Evolutionary conservation across 2,113 vertebrate genomes (phyloP).

Genomic region (Copsychus sechellarum): DNA sequence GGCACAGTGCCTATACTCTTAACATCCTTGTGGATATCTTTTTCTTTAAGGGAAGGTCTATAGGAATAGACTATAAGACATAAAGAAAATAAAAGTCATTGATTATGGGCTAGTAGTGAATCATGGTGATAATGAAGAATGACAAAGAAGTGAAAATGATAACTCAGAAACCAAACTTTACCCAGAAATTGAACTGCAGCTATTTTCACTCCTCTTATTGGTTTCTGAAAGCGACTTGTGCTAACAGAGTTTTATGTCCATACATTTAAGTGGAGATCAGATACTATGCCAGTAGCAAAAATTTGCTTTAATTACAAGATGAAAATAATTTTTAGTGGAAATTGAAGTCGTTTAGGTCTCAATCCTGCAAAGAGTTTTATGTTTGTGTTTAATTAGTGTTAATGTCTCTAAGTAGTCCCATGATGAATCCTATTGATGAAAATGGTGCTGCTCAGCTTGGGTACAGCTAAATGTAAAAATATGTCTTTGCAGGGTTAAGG

Average conservation of each 20-base stretch:
- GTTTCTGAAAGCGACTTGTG: neutral
- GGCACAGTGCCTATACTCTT: neutral
- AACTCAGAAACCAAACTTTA: neutral
- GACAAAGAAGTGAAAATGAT: neutral
- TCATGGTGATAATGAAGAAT: neutral
- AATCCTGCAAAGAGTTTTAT: constrained; percentile 35
- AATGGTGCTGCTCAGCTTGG: neutral
- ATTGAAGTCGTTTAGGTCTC: constrained; percentile 4
- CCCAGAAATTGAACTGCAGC: neutral
- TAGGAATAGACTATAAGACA: neutral
- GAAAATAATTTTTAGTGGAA: constrained; percentile 49
- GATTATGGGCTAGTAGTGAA: too few relatives aligned
- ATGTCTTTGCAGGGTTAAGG: neutral
- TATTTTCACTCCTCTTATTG: neutral
- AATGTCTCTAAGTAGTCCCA: constrained; percentile 46
- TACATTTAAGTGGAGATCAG: neutral
- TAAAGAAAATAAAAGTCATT: neutral
- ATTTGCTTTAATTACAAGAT: constrained; percentile 23
- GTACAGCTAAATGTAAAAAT: neutral
- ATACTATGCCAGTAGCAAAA: neutral
- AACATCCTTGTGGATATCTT: neutral
- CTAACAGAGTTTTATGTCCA: neutral
- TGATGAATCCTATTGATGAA: constrained; percentile 21
- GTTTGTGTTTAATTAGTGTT: constrained; percentile 44
- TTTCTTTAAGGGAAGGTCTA: neutral